Percentiles rank a stretch among this genome's conserved stretches.
Evolutionary conservation across 2,888 invertebrate species (phyloP).

Genomic region (Itoplectis maculator): DNA sequence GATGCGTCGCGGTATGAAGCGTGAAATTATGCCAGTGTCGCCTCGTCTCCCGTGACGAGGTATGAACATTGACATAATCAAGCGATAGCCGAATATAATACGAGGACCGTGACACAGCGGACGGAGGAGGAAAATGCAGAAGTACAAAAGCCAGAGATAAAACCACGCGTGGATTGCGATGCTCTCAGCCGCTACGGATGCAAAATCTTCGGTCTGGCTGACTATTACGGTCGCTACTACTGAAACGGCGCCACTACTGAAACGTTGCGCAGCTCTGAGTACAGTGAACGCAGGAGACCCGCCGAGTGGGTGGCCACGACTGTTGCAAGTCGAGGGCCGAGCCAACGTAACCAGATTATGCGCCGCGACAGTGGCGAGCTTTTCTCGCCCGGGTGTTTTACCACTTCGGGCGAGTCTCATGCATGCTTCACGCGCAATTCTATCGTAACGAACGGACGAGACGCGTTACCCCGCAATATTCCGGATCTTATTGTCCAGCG

Average conservation of each 20-base stretch:
- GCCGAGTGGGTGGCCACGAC: conserved; percentile 15
- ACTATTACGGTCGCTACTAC: conserved; percentile 75
- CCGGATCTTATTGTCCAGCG: neutral
- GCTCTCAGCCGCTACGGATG: conserved; percentile 74
- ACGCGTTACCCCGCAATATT: neutral
- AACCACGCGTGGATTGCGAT: conserved; percentile 6
- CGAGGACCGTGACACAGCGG: neutral
- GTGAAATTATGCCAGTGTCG: conserved; percentile 76
- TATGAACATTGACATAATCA: conserved; percentile 56
- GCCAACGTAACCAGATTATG: conserved; percentile 32
- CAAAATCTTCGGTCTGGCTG: conserved; percentile 80
- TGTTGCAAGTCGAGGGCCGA: conserved; percentile 22
- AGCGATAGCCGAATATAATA: conserved; percentile 29
- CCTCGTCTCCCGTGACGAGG: conserved; percentile 74
- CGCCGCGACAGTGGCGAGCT: conserved; percentile 8
- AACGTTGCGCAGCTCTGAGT: neutral
- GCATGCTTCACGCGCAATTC: conserved; percentile 36
- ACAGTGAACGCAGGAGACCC: too few relatives aligned
- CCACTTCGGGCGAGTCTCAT: conserved; percentile 32
- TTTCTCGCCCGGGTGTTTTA: conserved; percentile 43
- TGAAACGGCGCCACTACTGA: neutral
- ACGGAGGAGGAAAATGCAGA: neutral
- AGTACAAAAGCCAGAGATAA: neutral
- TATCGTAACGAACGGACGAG: neutral
- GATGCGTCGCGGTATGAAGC: neutral